Evolutionary conservation across 2,113 vertebrate species (phyloP).

Genomic region (Helogale parvula): DNA sequence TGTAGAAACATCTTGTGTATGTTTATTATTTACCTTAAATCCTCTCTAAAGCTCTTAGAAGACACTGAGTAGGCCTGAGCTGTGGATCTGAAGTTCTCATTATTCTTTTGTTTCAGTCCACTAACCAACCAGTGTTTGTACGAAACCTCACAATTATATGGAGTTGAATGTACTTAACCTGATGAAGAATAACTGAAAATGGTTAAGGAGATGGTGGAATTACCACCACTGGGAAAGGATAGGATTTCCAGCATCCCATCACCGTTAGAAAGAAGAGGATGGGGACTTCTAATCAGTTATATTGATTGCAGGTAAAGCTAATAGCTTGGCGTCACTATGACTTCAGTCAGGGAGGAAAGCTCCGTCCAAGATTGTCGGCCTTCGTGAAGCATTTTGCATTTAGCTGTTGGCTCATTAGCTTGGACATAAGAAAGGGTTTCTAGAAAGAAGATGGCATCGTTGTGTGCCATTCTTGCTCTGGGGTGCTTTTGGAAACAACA

Average conservation of each 20-base stretch:
- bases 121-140: background rate
- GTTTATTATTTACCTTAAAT: background rate
- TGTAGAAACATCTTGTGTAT: background rate
- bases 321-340: background rate
- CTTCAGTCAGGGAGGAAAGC: background rate
- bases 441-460: background rate
- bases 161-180: background rate
- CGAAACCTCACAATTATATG: background rate
- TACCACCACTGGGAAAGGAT: background rate
- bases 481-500: background rate
- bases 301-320: background rate
- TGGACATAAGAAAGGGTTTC: constrained; percentile 18
- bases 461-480: background rate
- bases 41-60: background rate
- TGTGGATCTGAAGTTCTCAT: background rate
- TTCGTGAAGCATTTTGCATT: background rate
- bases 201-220: background rate
- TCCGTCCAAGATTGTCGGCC: background rate
- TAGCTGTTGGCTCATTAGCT: background rate
- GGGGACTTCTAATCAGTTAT: background rate
- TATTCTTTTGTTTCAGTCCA: background rate
- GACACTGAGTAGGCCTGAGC: background rate
- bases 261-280: background rate
- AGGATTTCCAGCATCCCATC: background rate
- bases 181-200: background rate